Evolutionary conservation across 2,797 vertebrate genomes (phyloP), one percentile per base, ranked within the genome.

Genomic region (Trichosurus vulpecula): DNA sequence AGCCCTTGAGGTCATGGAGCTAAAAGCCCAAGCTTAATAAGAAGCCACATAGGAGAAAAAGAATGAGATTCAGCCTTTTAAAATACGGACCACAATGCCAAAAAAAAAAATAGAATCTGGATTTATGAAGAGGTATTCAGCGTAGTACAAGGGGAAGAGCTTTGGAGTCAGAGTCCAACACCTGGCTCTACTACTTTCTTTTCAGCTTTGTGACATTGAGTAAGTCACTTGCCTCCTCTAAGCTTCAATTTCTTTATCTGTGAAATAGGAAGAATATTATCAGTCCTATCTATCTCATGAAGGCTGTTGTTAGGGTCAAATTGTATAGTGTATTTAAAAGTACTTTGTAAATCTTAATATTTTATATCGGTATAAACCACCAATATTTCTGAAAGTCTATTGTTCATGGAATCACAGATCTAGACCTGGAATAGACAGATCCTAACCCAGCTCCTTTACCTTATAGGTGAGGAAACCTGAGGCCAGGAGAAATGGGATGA

Each of bases 21-120:
- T 66, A n/a, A 66, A 66, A 66, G 4, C 13, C 35, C 35, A 66
- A 66, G 35, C 14, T n/a, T 66, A n/a, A 16, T n/a, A 90, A 52
- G 14, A 90, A 66, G 61, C 12, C 22, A 29, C 12, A 14, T 12
- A 52, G 22, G 87, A 89, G 66, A 95, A 91, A 74, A 61, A 57
- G 51, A 96, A 87, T 91, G n/a, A 58, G 0, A 93, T 3, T 8
- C 31, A 30, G 25, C 81, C 58, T 92, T 97, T 95, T 95, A 51
- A 95, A 96, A 81, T 92, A 35, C 53, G 22, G 29, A 53, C 41
- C 52, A 53, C 35, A 53, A 66, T 66, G 35, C 61, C 51, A 14
- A 74, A 22, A 91, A 94, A 27, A 74, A 22, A 91, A 94, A 91
- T 95, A 11, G 53, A 30, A 12, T 57, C 58, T 95, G 11, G 13